A percentile compares a stretch with the other conserved stretches of the same genome.
Evolutionary conservation across 2,888 invertebrate genomes (phyloP).

Genomic region (Ligdia adustata): DNA sequence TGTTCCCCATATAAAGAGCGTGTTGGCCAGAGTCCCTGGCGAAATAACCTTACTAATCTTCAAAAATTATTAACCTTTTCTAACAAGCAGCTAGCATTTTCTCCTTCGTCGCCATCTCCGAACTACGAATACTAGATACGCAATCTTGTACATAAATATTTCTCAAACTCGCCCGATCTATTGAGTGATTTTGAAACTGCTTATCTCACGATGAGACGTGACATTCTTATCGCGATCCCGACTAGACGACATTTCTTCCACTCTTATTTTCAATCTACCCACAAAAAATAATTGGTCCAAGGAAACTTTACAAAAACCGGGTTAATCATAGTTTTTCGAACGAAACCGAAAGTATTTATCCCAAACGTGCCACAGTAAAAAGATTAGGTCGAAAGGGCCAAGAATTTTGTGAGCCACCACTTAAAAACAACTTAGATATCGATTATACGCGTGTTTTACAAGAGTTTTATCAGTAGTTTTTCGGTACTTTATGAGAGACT

Average conservation of each 20-base stretch:
- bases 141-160: too few relatives aligned
- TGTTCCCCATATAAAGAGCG: too few relatives aligned
- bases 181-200: slow-evolving; percentile 6
- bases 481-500: slow-evolving; percentile 11
- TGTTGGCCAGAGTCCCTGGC: too few relatives aligned
- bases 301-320: slow-evolving; percentile 20
- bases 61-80: too few relatives aligned
- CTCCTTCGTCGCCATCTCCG: too few relatives aligned
- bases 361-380: slow-evolving; percentile 33
- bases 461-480: slow-evolving; percentile 34
- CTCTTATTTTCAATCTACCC: slow-evolving; percentile 19
- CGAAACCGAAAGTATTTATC: slow-evolving; percentile 45
- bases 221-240: slow-evolving; percentile 8
- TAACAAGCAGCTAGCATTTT: too few relatives aligned
- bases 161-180: neutral
- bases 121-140: too few relatives aligned
- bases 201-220: slow-evolving; percentile 9
- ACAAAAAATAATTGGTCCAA: slow-evolving; percentile 37
- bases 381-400: slow-evolving; percentile 26
- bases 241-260: slow-evolving; percentile 15
- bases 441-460: slow-evolving; percentile 35
- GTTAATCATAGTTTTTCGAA: slow-evolving; percentile 33
- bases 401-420: slow-evolving; percentile 43
- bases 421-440: slow-evolving; percentile 45
- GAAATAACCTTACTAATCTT: too few relatives aligned